Evolutionary conservation across 2,797 vertebrate species (phyloP), one percentile per base, ranked within the genome.

Genomic region (Galaxias olidus): DNA sequence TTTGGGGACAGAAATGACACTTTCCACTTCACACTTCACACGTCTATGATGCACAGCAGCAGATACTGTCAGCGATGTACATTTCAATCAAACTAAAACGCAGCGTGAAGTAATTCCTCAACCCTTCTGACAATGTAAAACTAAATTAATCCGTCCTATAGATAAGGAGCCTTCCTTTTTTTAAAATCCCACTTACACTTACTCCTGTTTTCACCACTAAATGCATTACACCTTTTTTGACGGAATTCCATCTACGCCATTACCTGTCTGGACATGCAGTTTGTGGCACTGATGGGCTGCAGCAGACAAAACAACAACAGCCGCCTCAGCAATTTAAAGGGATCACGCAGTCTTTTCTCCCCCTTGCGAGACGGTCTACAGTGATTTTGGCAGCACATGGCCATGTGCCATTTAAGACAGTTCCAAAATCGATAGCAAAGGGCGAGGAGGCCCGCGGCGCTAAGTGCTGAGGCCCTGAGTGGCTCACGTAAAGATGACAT

Each of bases 391-490:
- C 30, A 64, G n/a, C 40, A 11, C 19, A 47, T 9, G n/a, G 15
- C 43, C n/a, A 11, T 6, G 53, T n/a, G 63, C 63, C 63, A 57
- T 55, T 57, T 48, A 65, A 41, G 53, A 57, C 49, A 20, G 56
- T 50, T 50, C 49, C n/a, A 66, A 44, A 66, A 66, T 66, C 65
- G 51, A 59, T 46, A 59, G 14, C 17, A 40, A 52, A n/a, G n/a
- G 56, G 55, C 55, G 50, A 46, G 15, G 50, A 48, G 55, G 40
- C 55, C 18, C 11, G 5, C 46, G 15, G 53, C n/a, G 45, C 30
- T 65, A 61, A 61, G 47, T 61, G 46, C 20, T n/a, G 47, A 11
- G 10, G 8, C 20, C 15, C 30, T 40, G 59, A 40, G 46, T 40
- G 45, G 59, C 14, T 18, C 30, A 50, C 9, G 47, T 4, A 7